A percentile compares a stretch with the other conserved stretches of the same genome.
phyloP scores from a whole-genome alignment of 2,113 vertebrate species.

The Bufo gargarizans region DNA sequence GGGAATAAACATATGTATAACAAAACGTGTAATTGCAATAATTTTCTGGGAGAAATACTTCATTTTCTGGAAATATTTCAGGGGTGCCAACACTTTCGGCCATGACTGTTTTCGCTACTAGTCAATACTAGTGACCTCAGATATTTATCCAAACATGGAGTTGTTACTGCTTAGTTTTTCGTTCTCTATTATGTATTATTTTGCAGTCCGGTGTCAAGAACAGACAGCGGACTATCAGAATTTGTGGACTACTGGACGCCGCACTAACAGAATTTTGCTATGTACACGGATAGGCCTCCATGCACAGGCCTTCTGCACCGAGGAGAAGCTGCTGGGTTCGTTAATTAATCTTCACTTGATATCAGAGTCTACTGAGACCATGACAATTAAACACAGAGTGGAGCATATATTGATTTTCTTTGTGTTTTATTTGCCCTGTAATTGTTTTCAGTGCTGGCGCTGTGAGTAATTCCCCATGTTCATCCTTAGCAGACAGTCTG shows the following conservation, averaged over 20 bases:
- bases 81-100: too few species aligned
- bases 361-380: conserved; percentile 8
- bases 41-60: too few species aligned
- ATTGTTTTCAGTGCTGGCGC: conserved; percentile 33
- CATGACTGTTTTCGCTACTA: too few species aligned
- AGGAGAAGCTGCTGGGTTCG: neutral
- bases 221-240: neutral
- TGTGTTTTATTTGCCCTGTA: conserved; percentile 38
- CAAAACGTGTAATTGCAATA: too few species aligned
- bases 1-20: too few species aligned
- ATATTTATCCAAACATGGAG: too few species aligned
- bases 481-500: conserved; percentile 14
- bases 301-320: neutral
- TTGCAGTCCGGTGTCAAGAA: neutral
- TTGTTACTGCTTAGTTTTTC: neutral
- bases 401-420: conserved; percentile 22
- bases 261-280: neutral
- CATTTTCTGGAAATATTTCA: too few species aligned
- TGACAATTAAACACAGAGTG: conserved; percentile 30
- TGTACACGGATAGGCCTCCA: neutral
- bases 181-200: neutral
- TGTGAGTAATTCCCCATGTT: conserved; percentile 29
- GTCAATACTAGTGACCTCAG: too few species aligned
- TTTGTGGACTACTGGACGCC: neutral
- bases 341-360: conserved; percentile 41